Percentiles rank a stretch among this genome's conserved stretches.
These are phyloP conservation scores for Sebastes fasciatus DNA, from an alignment of 2,113 vertebrate species.

Conservation along the genomic window DNA sequence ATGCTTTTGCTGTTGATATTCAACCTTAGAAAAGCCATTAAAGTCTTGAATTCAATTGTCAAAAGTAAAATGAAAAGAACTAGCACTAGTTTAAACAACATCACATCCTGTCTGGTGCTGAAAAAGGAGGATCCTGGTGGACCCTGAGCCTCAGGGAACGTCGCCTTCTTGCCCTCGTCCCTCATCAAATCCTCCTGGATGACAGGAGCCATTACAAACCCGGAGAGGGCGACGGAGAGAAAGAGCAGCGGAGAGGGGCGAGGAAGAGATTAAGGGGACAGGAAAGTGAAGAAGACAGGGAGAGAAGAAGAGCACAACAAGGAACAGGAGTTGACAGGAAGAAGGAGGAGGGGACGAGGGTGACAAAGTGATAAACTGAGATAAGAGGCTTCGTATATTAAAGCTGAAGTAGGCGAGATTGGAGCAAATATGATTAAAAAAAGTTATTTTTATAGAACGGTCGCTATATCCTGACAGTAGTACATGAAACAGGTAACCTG, in stretches of 20 bases:
- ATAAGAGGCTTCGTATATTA: conserved; percentile 16
- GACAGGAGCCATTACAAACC: conserved; percentile 65
- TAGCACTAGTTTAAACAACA: neutral
- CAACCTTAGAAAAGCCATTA: neutral
- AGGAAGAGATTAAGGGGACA: conserved; percentile 63
- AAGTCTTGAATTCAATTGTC: too few relatives aligned
- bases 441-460: too few relatives aligned
- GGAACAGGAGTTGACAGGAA: conserved; percentile 54
- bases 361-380: conserved; percentile 46
- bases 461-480: too few relatives aligned
- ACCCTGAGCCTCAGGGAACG: conserved; percentile 19
- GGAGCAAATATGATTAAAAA: too few relatives aligned
- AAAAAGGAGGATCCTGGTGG: conserved; percentile 16
- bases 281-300: conserved; percentile 59
- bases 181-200: conserved; percentile 57
- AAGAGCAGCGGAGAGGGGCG: conserved; percentile 32
- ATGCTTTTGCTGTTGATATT: conserved; percentile 8
- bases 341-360: neutral
- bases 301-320: conserved; percentile 34
- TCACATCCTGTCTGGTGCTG: neutral
- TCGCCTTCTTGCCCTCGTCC: conserved; percentile 20
- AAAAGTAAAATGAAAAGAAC: neutral
- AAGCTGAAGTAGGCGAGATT: neutral
- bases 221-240: conserved; percentile 28
- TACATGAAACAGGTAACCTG: too few relatives aligned